Base-by-base conservation (phyloP, 2,888 invertebrate genomes). In the Acleris holmiana region DNA sequence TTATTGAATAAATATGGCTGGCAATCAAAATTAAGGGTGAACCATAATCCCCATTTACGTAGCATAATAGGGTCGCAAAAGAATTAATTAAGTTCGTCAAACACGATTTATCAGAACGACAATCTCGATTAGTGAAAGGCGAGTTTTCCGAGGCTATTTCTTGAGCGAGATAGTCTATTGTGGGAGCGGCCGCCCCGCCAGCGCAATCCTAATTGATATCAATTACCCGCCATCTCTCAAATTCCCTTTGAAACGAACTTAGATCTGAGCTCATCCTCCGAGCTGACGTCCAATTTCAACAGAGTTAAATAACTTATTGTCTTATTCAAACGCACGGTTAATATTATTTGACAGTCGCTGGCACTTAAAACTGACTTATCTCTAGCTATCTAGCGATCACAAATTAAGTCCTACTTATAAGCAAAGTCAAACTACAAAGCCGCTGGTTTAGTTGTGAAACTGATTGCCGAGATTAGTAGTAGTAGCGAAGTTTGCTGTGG, bases 201-300 rank as follows among this genome's bases (percentile, higher is more conserved):
- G 75, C 79, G 72, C 75, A 77, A 73, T 70, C 80, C 78, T 86
- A 88, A 88, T 87, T 88, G 86, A 86, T 89, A 88, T 85, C 88
- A 89, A 89, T 89, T 88, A 85, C 80, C 61, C 75, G 77, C 75
- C 77, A 81, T 83, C 79, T 82, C 79, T 75, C 77, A 77, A 79
- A 83, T 84, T 80, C 78, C 80, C 83, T 82, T 79, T 81, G 78
- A 76, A 78, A 75, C 74, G 69, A 72, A 74, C 78, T 78, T 73
- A 76, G 71, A 79, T 77, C 74, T 76, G 77, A 80, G 79, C 79
- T 77, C 72, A 67, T 70, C 69, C 73, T 74, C 72, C 72, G 71
- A 69, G 70, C 72, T 75, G 71, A 67, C 67, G 67, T 70, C 73
- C 75, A 74, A 79, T 78, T 29, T 74, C 68, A 76, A 73, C 68